Evolutionary conservation across 1,140 invertebrate genomes (phyloP), one percentile per base, ranked within the genome.

Genomic region (Hycleus cichorii): DNA sequence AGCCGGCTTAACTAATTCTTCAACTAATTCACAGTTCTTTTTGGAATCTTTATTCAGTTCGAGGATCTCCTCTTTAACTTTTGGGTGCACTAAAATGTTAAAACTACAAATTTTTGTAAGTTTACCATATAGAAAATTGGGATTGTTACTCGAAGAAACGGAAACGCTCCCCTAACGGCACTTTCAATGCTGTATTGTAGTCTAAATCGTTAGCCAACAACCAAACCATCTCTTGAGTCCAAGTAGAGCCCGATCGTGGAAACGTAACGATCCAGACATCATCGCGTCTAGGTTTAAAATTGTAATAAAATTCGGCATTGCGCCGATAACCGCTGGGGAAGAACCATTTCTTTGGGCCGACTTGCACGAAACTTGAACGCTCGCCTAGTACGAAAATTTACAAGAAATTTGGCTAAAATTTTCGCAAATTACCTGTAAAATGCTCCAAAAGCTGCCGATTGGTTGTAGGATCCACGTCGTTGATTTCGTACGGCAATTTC

Each of bases 221-320:
- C 86, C 88, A 92, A 1, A 89, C 80, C 63, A 92, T 77, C 72
- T 92, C 90, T 68, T 90, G 87, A 0, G 85, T 86, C 85, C 87
- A 90, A 0, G 89, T 93, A 2, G 90, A 92, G 18, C 89, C 88
- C 70, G 88, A 90, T 75, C 90, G 79, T 2, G 90, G 89, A 72
- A 85, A 90, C 1, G 87, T 87, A 4, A 83, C 67, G 9, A 93
- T 80, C 77, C 86, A 90, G 0, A 84, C 78, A 68, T 92, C 90
- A 63, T 79, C 78, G 0, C 77, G 65, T 55, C 82, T 75, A 0
- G 82, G 73, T 60, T 83, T 69, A 70, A 91, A 87, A 66, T 87
- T 86, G 68, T 87, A 88, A 70, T 85, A 86, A 11, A 79, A 74
- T 43, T 79, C 68, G 1, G 85, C 85, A 60, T 87, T 80, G 12